Percentiles rank a stretch among this genome's conserved stretches.
Evolutionary conservation across 2,797 vertebrate genomes (phyloP).

Genomic region (Champsocephalus gunnari): DNA sequence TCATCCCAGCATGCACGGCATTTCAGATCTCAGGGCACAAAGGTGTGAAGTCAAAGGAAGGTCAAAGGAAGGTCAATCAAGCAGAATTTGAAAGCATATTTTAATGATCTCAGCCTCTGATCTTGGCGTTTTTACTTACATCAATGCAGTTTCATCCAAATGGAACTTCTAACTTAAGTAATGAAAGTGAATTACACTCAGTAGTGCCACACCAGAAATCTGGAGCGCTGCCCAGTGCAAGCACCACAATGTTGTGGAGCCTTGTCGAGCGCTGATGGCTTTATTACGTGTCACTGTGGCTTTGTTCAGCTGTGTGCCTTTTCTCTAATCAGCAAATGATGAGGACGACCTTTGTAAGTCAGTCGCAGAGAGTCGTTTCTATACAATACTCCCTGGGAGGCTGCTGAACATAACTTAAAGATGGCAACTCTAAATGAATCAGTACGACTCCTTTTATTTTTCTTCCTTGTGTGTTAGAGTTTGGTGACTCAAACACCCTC

Average conservation of each 20-base stretch:
- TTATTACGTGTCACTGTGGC: slow-evolving; percentile 47
- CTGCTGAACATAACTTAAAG: slow-evolving; percentile 5
- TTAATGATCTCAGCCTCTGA: slow-evolving; percentile 26
- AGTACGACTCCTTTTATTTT: background rate
- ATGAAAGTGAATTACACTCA: slow-evolving; percentile 47
- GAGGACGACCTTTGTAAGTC: slow-evolving; percentile 65
- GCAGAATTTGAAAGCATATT: background rate
- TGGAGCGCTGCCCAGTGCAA: slow-evolving; percentile 56
- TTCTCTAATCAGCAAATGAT: slow-evolving; percentile 65
- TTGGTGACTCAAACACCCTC: background rate
- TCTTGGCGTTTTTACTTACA: slow-evolving; percentile 43
- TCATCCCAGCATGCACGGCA: slow-evolving; percentile 27
- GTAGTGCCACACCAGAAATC: slow-evolving; percentile 33
- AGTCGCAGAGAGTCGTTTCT: slow-evolving; percentile 8
- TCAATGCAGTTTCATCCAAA: slow-evolving; percentile 36
- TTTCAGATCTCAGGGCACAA: slow-evolving; percentile 29
- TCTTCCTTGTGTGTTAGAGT: background rate
- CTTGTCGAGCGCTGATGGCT: slow-evolving; percentile 30
- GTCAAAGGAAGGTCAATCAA: slow-evolving; percentile 28
- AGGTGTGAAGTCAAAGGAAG: slow-evolving; percentile 26
- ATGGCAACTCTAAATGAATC: background rate
- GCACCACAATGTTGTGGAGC: slow-evolving; percentile 32
- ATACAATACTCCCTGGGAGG: background rate
- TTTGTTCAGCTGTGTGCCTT: slow-evolving; percentile 55
- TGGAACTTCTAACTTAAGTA: slow-evolving; percentile 20